A percentile compares a stretch with the other conserved stretches of the same genome.
phyloP scores from a whole-genome alignment of 1,140 invertebrate species.

The Brachystomella parvula region DNA sequence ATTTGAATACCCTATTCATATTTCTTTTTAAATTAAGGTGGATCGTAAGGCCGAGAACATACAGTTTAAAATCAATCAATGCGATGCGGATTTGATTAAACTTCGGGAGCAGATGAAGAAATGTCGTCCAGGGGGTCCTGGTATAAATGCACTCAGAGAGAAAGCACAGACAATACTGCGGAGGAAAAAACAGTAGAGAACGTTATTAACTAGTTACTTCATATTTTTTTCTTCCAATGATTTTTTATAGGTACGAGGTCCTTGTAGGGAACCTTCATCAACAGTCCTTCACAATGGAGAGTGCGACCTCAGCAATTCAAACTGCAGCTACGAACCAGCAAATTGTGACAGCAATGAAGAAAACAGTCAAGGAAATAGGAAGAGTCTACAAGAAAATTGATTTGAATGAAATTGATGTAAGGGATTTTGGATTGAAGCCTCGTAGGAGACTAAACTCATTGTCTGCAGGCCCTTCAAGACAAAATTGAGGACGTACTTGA shows the following conservation, averaged over 20 bases:
- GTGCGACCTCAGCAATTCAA: background rate
- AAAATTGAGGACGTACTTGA: background rate
- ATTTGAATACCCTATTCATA: background rate
- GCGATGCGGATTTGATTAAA: background rate
- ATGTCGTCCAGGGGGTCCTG: background rate
- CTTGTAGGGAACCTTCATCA: background rate
- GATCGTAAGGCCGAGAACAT: background rate
- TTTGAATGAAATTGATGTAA: background rate
- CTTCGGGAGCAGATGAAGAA: background rate
- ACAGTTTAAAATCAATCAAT: background rate
- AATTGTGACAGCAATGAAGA: background rate
- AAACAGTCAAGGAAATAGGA: background rate
- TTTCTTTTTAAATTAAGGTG: background rate
- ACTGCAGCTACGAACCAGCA: background rate
- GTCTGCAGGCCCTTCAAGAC: background rate
- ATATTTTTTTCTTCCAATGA: background rate
- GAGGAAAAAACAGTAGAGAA: background rate
- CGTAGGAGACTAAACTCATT: background rate
- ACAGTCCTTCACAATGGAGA: background rate
- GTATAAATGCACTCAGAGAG: background rate
- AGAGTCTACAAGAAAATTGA: constrained; percentile 3
- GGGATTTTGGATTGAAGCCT: background rate
- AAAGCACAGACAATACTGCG: background rate
- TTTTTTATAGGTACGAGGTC: background rate
- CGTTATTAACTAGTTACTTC: background rate